These are phyloP conservation scores for Stenodema calcarata DNA, from an alignment of 2,888 invertebrate species.

Conservation along the genomic window DNA sequence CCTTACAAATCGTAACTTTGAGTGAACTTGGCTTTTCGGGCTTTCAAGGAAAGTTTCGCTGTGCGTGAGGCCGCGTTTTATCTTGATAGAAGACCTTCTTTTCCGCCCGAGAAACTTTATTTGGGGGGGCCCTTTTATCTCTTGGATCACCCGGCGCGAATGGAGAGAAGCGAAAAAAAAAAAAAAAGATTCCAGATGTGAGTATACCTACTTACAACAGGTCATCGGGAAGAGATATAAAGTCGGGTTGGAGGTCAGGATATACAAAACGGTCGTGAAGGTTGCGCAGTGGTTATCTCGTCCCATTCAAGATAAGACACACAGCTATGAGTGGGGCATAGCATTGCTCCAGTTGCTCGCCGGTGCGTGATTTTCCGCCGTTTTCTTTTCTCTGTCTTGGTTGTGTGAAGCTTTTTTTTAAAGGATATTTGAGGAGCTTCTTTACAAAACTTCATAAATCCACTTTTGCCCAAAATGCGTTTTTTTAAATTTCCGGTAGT, in stretches of 20 bases:
- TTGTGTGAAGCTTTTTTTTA: too few relatives aligned
- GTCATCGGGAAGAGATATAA: background rate
- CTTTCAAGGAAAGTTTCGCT: background rate
- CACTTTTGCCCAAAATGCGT: too few relatives aligned
- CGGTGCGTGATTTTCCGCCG: background rate
- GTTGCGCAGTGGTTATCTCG: background rate
- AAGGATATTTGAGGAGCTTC: too few relatives aligned
- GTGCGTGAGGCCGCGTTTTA: conserved; percentile 10
- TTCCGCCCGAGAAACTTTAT: background rate
- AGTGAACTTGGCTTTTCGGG: background rate
- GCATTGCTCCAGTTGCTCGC: background rate
- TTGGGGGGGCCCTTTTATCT: background rate
- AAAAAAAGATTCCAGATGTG: background rate
- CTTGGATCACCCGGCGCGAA: background rate
- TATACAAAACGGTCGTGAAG: background rate
- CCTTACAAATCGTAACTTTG: background rate
- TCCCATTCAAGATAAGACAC: background rate
- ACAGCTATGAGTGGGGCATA: background rate
- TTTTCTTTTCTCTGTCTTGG: background rate
- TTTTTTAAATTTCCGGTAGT: too few relatives aligned
- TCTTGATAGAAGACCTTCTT: conserved; percentile 7
- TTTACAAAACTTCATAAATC: too few relatives aligned
- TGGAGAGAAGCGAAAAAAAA: background rate
- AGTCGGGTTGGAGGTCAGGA: background rate
- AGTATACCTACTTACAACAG: background rate